Evolutionary conservation across 2,113 vertebrate species (phyloP).

Genomic region (Notechis scutatus): DNA sequence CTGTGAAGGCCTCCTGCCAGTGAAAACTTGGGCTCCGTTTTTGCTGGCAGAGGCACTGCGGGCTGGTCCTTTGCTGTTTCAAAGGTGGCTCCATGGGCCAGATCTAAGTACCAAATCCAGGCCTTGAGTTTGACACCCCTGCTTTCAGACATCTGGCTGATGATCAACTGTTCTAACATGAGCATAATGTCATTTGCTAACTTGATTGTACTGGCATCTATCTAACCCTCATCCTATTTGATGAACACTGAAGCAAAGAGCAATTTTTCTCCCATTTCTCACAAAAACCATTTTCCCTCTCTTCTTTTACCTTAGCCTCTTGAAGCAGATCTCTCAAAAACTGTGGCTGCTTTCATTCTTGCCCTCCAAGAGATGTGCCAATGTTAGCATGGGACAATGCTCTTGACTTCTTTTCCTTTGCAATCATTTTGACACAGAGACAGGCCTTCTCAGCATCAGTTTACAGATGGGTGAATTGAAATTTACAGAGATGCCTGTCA

Average conservation of each 20-base stretch:
- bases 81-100: too few relatives aligned
- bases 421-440: background rate
- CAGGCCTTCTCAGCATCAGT: background rate
- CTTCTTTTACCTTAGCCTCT: background rate
- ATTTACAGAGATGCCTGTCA: background rate
- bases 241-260: background rate
- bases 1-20: too few relatives aligned
- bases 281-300: background rate
- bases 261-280: background rate
- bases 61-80: too few relatives aligned
- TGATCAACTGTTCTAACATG: slow-evolving; percentile 1
- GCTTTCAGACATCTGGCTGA: slow-evolving; percentile 20
- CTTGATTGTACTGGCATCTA: slow-evolving; percentile 1
- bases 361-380: background rate
- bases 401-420: background rate
- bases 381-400: background rate
- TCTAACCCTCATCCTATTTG: background rate
- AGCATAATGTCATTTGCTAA: slow-evolving; percentile 11
- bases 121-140: too few relatives aligned
- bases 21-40: too few relatives aligned
- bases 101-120: too few relatives aligned
- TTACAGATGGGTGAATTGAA: background rate
- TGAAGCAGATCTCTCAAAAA: background rate
- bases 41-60: too few relatives aligned
- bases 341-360: background rate